phyloP scores from a whole-genome alignment of 2,888 invertebrate species.

The Bombylius major region DNA sequence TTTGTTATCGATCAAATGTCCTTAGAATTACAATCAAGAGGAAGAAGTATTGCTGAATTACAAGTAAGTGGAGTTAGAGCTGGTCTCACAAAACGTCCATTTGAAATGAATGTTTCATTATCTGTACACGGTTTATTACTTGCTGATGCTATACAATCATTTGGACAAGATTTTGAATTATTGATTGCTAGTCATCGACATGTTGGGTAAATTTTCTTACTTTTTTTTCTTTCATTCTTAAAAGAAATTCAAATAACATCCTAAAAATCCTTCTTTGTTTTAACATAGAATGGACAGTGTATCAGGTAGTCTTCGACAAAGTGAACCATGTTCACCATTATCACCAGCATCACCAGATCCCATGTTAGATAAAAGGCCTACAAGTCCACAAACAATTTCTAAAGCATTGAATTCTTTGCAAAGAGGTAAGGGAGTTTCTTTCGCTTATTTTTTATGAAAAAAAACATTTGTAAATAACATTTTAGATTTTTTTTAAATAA shows the following conservation, averaged over 20 bases:
- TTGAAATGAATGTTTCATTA: slow-evolving; percentile 63
- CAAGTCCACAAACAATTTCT: slow-evolving; percentile 44
- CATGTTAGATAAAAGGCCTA: slow-evolving; percentile 30
- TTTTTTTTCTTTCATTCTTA: not conserved
- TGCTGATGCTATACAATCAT: slow-evolving; percentile 90
- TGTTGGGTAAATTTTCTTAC: slow-evolving; percentile 51
- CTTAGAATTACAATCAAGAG: slow-evolving; percentile 72
- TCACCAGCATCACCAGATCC: slow-evolving; percentile 67
- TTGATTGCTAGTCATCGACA: slow-evolving; percentile 90
- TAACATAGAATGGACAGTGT: slow-evolving; percentile 72
- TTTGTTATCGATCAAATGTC: slow-evolving; percentile 82
- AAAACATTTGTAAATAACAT: too few species aligned
- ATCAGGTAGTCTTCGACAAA: slow-evolving; percentile 83
- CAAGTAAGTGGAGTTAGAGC: slow-evolving; percentile 82
- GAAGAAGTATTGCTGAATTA: slow-evolving; percentile 82
- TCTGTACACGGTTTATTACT: slow-evolving; percentile 85
- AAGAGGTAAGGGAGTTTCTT: slow-evolving; percentile 23
- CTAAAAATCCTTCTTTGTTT: not conserved
- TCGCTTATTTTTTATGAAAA: not conserved
- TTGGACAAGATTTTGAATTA: slow-evolving; percentile 89
- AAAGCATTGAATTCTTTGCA: slow-evolving; percentile 42
- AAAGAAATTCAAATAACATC: not conserved
- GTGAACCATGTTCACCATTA: slow-evolving; percentile 80
- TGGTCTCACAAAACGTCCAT: slow-evolving; percentile 58
- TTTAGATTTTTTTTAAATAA: too few species aligned